These are phyloP conservation scores for Dryobota labecula DNA, from an alignment of 2,888 invertebrate species.

Conservation along the genomic window DNA sequence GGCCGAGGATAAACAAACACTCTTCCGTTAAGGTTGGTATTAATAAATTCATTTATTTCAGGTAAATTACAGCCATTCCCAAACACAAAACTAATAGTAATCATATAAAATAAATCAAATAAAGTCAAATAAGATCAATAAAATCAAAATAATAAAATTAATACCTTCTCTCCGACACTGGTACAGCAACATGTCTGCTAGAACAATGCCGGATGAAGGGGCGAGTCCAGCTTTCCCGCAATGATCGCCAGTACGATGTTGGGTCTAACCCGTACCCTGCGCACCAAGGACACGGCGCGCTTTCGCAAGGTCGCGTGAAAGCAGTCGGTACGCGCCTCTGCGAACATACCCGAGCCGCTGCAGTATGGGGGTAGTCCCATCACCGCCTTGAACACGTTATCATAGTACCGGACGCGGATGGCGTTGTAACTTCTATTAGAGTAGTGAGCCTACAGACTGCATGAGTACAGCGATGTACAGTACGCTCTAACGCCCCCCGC, in stretches of 20 bases:
- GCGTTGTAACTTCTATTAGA: no score
- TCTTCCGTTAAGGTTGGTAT: slow-evolving; percentile 97
- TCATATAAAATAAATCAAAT: background rate
- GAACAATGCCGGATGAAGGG: background rate
- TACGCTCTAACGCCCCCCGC: no score
- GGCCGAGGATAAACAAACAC: slow-evolving; percentile 99
- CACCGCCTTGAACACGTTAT: no score
- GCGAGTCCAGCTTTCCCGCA: background rate
- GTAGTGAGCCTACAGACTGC: no score
- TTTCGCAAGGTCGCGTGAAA: no score
- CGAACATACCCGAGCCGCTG: no score
- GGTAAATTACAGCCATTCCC: no score
- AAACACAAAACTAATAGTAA: background rate
- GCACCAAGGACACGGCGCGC: background rate
- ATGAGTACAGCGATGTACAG: no score
- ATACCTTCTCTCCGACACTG: no score
- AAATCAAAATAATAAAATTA: background rate
- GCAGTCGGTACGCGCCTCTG: no score
- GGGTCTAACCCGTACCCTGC: background rate
- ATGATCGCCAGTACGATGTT: background rate
- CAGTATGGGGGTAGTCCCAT: no score
- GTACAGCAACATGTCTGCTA: background rate
- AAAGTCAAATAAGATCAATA: background rate
- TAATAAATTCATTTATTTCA: background rate
- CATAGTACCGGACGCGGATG: no score